Evolutionary conservation across 2,113 vertebrate genomes (phyloP), one percentile per base, ranked within the genome.

Genomic region (Trematocara zebra): DNA sequence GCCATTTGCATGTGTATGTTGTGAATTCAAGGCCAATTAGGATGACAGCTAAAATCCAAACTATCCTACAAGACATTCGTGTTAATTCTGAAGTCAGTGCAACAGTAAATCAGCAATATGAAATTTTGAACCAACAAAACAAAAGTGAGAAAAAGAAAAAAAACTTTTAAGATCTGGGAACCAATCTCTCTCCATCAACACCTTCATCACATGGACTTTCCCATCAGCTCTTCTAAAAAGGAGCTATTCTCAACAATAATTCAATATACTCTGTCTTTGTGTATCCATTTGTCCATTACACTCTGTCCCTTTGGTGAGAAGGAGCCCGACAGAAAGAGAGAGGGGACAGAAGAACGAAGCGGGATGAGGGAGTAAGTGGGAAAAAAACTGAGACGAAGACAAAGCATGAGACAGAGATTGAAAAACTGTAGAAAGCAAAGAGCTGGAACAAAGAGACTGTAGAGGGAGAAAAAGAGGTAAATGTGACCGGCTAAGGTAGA

Each of bases 401-500:
- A 49, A 76, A 49, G 42, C 69, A 31, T 51, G 56, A 92, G 82
- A 90, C 54, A 56, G 86, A 89, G 83, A 87, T 78, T 87, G 49
- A 83, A 90, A 91, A 90, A 88, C 44, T 5, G 15, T 49, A 83
- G 84, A 90, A 89, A 93, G 86, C 80, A 88, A 89, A 90, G 64
- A 86, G 72, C 7, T 47, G 79, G 85, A 88, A 83, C 42, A 91
- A 82, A 81, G 78, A 79, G 40, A 88, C 69, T 74, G 84, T 42
- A 53, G 26, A 81, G 78, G 14, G 47, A 79, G 85, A 78, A 56
- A 49, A 40, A 69, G 88, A 85, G 87, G 90, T 93, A 90, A 92
- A 90, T 92, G 93, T 92, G 87, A 84, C 51, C 57, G 3, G 91
- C 91, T 78, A 85, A 92, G 93, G 92, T 89, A 94, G 95, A 93